phyloP scores from a whole-genome alignment of 1,140 invertebrate genomes.

The Drosophila ambigua region DNA sequence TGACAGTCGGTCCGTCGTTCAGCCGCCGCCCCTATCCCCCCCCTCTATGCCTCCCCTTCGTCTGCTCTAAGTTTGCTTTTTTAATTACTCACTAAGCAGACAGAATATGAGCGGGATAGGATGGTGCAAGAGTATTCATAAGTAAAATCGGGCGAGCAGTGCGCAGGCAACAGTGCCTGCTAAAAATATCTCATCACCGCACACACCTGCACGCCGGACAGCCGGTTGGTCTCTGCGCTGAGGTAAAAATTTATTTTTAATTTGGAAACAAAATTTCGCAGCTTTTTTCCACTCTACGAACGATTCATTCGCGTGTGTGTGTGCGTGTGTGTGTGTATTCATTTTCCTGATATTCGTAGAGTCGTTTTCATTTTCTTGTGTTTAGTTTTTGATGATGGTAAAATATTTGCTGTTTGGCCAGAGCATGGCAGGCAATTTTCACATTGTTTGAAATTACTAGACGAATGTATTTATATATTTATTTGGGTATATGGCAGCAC shows the following conservation, averaged over 20 bases:
- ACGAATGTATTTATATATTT: conserved; percentile 14
- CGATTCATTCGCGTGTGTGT: conserved; percentile 13
- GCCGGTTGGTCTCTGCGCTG: conserved; percentile 39
- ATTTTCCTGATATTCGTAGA: conserved; percentile 25
- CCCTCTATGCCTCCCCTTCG: conserved; percentile 5
- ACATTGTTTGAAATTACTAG: conserved; percentile 67
- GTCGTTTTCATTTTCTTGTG: conserved; percentile 37
- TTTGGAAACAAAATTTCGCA: conserved; percentile 74
- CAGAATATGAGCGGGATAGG: conserved; percentile 22
- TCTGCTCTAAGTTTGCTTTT: conserved; percentile 48
- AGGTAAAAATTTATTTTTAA: conserved; percentile 81
- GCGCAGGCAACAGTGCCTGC: conserved; percentile 54
- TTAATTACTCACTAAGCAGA: conserved; percentile 79
- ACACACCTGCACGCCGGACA: conserved; percentile 69
- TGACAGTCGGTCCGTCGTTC: conserved; percentile 58
- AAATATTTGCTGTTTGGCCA: conserved; percentile 51
- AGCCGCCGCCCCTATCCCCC: not conserved
- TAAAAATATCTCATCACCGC: conserved; percentile 73
- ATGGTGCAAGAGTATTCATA: conserved; percentile 30
- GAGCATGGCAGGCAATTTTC: conserved; percentile 71
- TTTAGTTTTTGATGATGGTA: conserved; percentile 42
- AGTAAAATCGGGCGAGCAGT: conserved; percentile 64
- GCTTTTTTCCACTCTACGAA: conserved; percentile 30
- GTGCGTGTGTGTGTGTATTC: conserved; percentile 20
- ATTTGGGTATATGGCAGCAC: conserved; percentile 4